Conservation (phyloP, 2,888 invertebrate genomes). For the Drosophila borealis region DNA sequence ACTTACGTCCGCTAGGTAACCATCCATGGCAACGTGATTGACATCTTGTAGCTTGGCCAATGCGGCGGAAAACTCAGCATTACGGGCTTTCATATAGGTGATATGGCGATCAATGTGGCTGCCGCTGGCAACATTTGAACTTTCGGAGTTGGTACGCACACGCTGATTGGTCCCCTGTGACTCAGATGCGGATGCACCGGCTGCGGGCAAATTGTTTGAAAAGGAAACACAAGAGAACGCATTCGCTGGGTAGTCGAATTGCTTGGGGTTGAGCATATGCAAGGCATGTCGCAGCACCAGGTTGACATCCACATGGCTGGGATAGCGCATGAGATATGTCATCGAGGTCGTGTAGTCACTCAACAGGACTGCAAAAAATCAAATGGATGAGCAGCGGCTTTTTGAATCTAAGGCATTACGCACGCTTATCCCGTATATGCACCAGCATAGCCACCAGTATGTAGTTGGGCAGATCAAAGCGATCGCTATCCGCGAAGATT, state of each 20-base stretch:
- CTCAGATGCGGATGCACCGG: conserved; percentile 2
- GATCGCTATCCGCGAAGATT: conserved; percentile 89
- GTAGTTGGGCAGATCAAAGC: conserved; percentile 87
- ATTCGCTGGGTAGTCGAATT: conserved; percentile 82
- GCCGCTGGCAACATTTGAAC: conserved; percentile 24
- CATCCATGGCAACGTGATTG: conserved; percentile 84
- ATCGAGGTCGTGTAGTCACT: conserved; percentile 89
- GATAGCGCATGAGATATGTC: conserved; percentile 89
- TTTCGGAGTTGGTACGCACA: conserved; percentile 53
- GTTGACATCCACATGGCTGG: conserved; percentile 87
- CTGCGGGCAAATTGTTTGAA: conserved; percentile 25
- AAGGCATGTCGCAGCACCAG: conserved; percentile 88
- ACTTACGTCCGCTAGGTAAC: conserved; percentile 84
- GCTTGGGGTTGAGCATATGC: conserved; percentile 85
- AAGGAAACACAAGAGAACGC: conserved; percentile 79
- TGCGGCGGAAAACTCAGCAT: conserved; percentile 77
- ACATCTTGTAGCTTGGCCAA: conserved; percentile 75
- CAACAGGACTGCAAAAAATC: conserved; percentile 85
- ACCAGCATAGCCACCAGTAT: conserved; percentile 92
- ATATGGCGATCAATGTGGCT: conserved; percentile 76
- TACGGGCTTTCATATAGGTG: conserved; percentile 73
- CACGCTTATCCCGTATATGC: conserved; percentile 89
- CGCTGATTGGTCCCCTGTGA: conserved; percentile 4
- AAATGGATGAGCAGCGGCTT: not conserved
- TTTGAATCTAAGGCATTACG: conserved; percentile 76